phyloP scores from a whole-genome alignment of 2,797 vertebrate species.

The Anguilla anguilla region DNA sequence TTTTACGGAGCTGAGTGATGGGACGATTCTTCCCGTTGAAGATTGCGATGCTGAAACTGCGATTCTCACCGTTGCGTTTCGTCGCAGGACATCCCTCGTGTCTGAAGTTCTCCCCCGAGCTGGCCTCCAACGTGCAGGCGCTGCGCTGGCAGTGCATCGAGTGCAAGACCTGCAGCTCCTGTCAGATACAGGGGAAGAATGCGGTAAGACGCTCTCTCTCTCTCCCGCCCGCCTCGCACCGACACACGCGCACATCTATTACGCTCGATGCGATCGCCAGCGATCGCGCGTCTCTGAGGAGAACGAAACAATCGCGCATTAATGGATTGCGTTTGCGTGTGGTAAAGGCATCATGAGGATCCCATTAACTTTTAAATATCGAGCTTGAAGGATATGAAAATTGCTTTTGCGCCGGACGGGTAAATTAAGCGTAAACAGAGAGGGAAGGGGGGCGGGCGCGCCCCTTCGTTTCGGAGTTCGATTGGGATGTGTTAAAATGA shows the following conservation, averaged over 20 bases:
- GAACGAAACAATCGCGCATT: not conserved
- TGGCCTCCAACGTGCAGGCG: slow-evolving; percentile 95
- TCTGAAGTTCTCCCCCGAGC: slow-evolving; percentile 95
- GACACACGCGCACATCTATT: not conserved
- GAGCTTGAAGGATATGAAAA: not conserved
- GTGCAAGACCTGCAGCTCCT: slow-evolving; percentile 98
- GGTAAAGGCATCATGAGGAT: not conserved
- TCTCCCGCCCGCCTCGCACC: not conserved
- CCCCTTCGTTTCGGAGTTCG: not conserved
- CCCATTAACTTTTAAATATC: slow-evolving; percentile 8
- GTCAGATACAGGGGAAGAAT: slow-evolving; percentile 97
- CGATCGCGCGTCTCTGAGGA: not conserved
- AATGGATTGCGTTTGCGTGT: not conserved
- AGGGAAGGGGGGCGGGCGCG: not conserved
- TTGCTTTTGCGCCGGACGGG: not conserved
- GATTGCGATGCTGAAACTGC: not conserved
- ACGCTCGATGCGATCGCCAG: not conserved
- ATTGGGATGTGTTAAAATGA: not conserved
- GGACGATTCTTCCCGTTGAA: not conserved
- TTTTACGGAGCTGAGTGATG: not conserved
- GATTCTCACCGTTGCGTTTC: not conserved
- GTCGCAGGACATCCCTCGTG: slow-evolving; percentile 92
- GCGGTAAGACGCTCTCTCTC: slow-evolving; percentile 81
- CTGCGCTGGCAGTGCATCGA: slow-evolving; percentile 98
- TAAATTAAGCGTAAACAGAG: not conserved